Conservation (phyloP, 2,797 vertebrate species). For the Argentina silus region DNA sequence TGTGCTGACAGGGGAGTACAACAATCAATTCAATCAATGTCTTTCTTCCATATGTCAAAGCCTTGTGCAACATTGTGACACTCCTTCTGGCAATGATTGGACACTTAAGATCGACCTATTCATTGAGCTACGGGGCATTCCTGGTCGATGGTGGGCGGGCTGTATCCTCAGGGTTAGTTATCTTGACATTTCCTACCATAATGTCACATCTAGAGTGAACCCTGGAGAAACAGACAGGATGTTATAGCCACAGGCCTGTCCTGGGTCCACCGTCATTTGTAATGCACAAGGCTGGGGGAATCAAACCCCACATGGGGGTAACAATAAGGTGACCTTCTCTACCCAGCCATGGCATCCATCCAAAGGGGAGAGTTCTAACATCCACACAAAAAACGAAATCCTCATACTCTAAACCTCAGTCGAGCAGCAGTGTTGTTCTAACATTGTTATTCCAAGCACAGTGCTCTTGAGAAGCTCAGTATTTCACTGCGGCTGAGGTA, state of each 20-base stretch:
- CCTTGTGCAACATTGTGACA: slow-evolving; percentile 2
- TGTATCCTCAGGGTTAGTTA: slow-evolving; percentile 50
- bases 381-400: neutral
- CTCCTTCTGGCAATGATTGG: slow-evolving; percentile 24
- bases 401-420: neutral
- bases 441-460: neutral
- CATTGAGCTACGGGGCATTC: slow-evolving; percentile 20
- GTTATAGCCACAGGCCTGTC: slow-evolving; percentile 36
- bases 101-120: slow-evolving; percentile 42
- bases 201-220: slow-evolving; percentile 52
- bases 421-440: neutral
- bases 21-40: too few species aligned
- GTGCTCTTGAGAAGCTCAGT: neutral
- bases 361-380: slow-evolving; percentile 13
- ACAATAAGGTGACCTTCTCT: slow-evolving; percentile 55
- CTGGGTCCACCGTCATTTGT: slow-evolving; percentile 45
- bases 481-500: neutral
- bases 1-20: slow-evolving; percentile 1
- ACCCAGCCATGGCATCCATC: slow-evolving; percentile 44
- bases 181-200: slow-evolving; percentile 66
- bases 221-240: slow-evolving; percentile 32
- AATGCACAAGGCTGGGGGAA: slow-evolving; percentile 43
- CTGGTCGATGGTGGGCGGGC: slow-evolving; percentile 26
- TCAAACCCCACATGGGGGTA: slow-evolving; percentile 31
- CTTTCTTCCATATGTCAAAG: too few species aligned